Evolutionary conservation across 1,140 invertebrate genomes (phyloP).

Genomic region (Neotoxoptera formosana): DNA sequence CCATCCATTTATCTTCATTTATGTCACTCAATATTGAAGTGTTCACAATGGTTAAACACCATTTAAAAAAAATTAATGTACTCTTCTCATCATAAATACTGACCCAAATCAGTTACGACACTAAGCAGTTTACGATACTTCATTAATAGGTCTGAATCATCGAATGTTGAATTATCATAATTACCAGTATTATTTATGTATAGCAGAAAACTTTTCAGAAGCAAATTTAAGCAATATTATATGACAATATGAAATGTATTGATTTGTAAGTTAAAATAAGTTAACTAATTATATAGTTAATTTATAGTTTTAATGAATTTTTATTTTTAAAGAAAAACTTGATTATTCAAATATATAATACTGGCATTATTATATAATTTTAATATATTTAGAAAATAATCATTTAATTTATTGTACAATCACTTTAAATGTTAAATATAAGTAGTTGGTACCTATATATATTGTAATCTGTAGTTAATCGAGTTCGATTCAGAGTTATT

Average conservation of each 20-base stretch:
- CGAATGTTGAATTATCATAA: background rate
- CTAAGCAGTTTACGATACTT: background rate
- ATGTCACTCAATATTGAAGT: slow-evolving; percentile 46
- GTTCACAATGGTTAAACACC: slow-evolving; percentile 36
- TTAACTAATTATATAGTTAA: background rate
- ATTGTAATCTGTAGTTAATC: background rate
- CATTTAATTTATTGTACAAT: background rate
- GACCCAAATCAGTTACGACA: slow-evolving; percentile 11
- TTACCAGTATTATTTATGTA: background rate
- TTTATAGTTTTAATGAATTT: background rate
- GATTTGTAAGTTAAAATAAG: background rate
- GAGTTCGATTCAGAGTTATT: background rate
- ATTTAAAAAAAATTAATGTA: slow-evolving; percentile 6
- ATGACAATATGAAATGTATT: background rate
- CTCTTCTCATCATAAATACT: background rate
- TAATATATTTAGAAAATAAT: background rate
- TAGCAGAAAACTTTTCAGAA: background rate
- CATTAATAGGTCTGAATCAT: background rate
- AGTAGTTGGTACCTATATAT: background rate
- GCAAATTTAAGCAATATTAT: background rate
- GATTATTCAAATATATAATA: background rate
- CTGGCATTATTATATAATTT: background rate
- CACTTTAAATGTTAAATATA: background rate
- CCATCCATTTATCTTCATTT: slow-evolving; percentile 46
- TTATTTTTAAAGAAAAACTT: background rate